A percentile compares a stretch with the other conserved stretches of the same genome.
Conservation (phyloP, 2,113 vertebrate species). For the Pristiophorus japonicus region DNA sequence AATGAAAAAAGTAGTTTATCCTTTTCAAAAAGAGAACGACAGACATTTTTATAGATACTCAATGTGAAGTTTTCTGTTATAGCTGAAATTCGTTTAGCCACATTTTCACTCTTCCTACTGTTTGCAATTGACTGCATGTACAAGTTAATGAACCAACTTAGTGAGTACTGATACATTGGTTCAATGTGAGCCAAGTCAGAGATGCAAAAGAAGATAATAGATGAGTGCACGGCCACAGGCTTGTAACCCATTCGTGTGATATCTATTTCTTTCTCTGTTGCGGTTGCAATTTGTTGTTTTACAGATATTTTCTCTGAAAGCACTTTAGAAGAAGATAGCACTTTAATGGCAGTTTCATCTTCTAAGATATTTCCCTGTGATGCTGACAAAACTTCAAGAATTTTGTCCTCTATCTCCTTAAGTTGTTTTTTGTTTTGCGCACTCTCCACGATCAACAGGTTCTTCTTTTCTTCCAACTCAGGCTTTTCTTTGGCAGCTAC, state of each 20-base stretch:
- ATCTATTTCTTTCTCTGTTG: constrained; percentile 80
- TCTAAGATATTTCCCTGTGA: constrained; percentile 86
- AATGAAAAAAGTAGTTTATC: constrained; percentile 87
- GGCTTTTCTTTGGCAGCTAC: constrained; percentile 85
- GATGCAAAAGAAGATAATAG: constrained; percentile 84
- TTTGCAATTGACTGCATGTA: constrained; percentile 72
- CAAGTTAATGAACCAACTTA: constrained; percentile 82
- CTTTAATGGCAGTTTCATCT: constrained; percentile 76
- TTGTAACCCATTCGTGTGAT: constrained; percentile 81
- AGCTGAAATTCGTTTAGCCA: constrained; percentile 62
- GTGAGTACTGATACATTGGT: constrained; percentile 89
- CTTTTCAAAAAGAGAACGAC: constrained; percentile 85
- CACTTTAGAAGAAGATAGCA: constrained; percentile 80
- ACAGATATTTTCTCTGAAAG: constrained; percentile 81
- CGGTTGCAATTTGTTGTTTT: constrained; percentile 75
- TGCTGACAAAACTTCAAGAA: constrained; percentile 74
- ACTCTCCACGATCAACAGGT: constrained; percentile 77
- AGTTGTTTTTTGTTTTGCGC: constrained; percentile 80
- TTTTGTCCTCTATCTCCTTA: constrained; percentile 86
- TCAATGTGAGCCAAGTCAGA: constrained; percentile 85
- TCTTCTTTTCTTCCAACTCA: constrained; percentile 85
- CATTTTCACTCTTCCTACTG: constrained; percentile 62
- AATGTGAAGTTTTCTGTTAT: constrained; percentile 74
- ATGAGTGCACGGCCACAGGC: constrained; percentile 77
- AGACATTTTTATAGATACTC: constrained; percentile 81